Base-by-base conservation (phyloP, 2,113 vertebrate species). In the Propithecus coquereli region DNA sequence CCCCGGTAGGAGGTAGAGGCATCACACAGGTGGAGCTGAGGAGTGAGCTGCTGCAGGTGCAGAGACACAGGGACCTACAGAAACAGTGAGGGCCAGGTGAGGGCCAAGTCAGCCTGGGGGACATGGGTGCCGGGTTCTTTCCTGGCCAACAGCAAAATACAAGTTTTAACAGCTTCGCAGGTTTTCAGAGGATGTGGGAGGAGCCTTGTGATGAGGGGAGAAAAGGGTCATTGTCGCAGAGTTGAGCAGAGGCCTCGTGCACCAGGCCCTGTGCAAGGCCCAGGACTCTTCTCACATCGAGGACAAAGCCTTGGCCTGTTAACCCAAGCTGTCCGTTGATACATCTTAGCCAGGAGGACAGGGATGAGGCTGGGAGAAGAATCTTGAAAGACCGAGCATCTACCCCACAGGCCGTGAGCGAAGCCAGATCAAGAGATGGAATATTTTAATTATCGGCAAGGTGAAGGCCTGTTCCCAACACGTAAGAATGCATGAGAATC, bases 271-370 rank as follows among this genome's bases (percentile, higher is more conserved):
- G 23, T 2, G 12, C 40, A 34, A 23, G 8, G 16, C 23, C 34
- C 10, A 86, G 34, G 23, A n/a, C 79, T 79, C 13, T 18, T 85
- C n/a, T 85, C 18, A 12, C 12, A 4, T 6, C 5, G 20, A 54
- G 47, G 27, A 25, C n/a, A 14, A 13, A 27, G 27, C 43, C 66
- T n/a, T 5, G 14, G 10, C 37, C n/a, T 9, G 40, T 50, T 12
- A 30, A 50, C 11, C 3, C 1, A 8, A 1, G 18, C 34, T 47
- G 7, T 14, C 2, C 57, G 22, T 2, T 40, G 83, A 68, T 4
- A 20, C 34, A 10, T 9, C 9, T n/a, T 30, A 68, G 9, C 50
- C 8, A 30, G 43, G 34, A 52, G 40, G 61, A 30, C 8, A 52
- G 8, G 40, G 12, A 12, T 11, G 68, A 8, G 27, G 47, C 4